Evolutionary conservation across 1,140 invertebrate species (phyloP).

Genomic region (Scaptomyza pallida): DNA sequence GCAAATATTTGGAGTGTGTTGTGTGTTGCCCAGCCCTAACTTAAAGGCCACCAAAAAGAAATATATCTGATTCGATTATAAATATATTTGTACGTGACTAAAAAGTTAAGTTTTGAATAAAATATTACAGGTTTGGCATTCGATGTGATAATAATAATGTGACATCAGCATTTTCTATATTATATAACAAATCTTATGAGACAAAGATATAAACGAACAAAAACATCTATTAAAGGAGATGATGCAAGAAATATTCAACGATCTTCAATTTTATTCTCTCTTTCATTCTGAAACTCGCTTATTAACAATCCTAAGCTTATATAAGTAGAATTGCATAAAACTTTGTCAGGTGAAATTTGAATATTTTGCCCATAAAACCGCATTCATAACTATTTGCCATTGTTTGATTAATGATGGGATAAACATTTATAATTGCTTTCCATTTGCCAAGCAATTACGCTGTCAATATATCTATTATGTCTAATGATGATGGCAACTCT

Average conservation of each 20-base stretch:
- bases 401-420: neutral
- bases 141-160: conserved; percentile 14
- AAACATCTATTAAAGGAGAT: no score
- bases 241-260: no score
- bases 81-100: conserved; percentile 30
- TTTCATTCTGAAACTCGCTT: no score
- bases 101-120: conserved; percentile 1
- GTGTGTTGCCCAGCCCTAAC: conserved; percentile 23
- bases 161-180: conserved; percentile 6
- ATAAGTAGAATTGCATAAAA: conserved; percentile 1
- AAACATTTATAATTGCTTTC: conserved; percentile 15
- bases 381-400: neutral
- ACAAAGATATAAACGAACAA: no score
- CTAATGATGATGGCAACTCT: no score
- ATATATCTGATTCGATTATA: neutral
- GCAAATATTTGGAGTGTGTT: conserved; percentile 45
- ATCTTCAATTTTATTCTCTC: no score
- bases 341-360: neutral
- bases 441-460: conserved; percentile 5
- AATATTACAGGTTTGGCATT: neutral
- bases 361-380: no score
- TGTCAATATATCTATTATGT: neutral
- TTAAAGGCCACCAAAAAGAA: neutral
- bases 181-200: no score
- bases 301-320: no score